These are phyloP conservation scores for Pseudanteris insignis DNA, from an alignment of 2,888 invertebrate genomes.

Conservation along the genomic window DNA sequence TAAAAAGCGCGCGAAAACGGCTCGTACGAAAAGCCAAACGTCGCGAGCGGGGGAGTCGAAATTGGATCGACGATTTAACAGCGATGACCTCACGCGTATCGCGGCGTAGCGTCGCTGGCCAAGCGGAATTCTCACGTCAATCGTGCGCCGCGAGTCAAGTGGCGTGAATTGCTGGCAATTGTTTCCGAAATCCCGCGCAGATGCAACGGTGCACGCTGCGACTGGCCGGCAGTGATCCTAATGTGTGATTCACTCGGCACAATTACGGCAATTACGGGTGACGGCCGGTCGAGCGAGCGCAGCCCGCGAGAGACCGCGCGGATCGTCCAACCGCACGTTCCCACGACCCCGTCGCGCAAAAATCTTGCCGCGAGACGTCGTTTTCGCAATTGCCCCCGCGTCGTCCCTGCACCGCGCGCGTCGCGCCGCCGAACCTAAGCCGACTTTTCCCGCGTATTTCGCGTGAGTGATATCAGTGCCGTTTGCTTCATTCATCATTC, in stretches of 20 bases:
- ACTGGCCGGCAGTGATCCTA: slow-evolving; percentile 53
- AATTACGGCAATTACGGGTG: slow-evolving; percentile 64
- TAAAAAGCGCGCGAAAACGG: too few relatives aligned
- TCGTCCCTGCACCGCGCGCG: too few relatives aligned
- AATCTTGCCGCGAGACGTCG: slow-evolving; percentile 56
- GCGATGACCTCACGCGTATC: slow-evolving; percentile 68
- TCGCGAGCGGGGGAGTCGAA: slow-evolving; percentile 47
- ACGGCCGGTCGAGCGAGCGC: slow-evolving; percentile 56
- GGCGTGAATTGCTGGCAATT: slow-evolving; percentile 67
- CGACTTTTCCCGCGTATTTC: slow-evolving; percentile 7
- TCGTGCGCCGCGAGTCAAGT: slow-evolving; percentile 65
- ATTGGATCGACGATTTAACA: slow-evolving; percentile 67
- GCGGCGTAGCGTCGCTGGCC: slow-evolving; percentile 58
- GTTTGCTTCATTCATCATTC: slow-evolving; percentile 14
- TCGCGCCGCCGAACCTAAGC: too few relatives aligned
- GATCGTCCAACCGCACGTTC: slow-evolving; percentile 60
- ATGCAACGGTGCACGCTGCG: slow-evolving; percentile 27
- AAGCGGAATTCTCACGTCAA: slow-evolving; percentile 67
- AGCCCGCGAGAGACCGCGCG: too few relatives aligned
- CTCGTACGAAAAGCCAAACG: too few relatives aligned
- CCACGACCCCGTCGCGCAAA: slow-evolving; percentile 66
- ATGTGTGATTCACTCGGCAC: slow-evolving; percentile 67
- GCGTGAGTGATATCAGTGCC: slow-evolving; percentile 9
- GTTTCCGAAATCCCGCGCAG: slow-evolving; percentile 66
- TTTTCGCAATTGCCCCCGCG: background rate